phyloP scores from a whole-genome alignment of 2,888 invertebrate species.

The Furcula furcula region DNA sequence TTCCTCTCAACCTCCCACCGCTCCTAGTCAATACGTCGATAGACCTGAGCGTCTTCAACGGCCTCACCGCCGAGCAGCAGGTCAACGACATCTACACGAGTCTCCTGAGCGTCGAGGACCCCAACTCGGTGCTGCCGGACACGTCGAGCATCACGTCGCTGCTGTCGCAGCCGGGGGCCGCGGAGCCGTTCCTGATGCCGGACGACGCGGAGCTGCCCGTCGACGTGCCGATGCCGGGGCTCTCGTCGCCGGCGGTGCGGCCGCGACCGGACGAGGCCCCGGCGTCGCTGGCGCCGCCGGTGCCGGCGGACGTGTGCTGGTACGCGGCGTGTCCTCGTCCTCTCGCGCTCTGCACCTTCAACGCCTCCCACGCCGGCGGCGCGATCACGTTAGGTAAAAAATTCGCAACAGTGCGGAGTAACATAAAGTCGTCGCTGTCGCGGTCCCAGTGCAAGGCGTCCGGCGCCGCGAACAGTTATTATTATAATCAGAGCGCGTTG shows the following conservation, averaged over 20 bases:
- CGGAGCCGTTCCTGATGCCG: slow-evolving; percentile 53
- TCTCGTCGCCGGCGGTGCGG: slow-evolving; percentile 36
- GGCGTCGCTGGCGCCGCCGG: slow-evolving; percentile 49
- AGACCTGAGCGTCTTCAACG: slow-evolving; percentile 61
- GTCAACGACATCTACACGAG: slow-evolving; percentile 69
- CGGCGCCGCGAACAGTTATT: slow-evolving; percentile 55
- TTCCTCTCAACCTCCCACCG: slow-evolving; percentile 48
- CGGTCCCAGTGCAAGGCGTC: slow-evolving; percentile 61
- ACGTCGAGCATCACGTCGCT: slow-evolving; percentile 61
- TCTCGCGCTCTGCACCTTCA: slow-evolving; percentile 80
- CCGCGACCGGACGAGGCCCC: slow-evolving; percentile 34
- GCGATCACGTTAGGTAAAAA: slow-evolving; percentile 78
- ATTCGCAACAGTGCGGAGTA: slow-evolving; percentile 73
- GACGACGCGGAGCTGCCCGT: slow-evolving; percentile 52
- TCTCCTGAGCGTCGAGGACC: slow-evolving; percentile 60
- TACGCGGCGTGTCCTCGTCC: slow-evolving; percentile 83
- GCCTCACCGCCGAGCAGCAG: slow-evolving; percentile 64
- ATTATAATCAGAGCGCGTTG: slow-evolving; percentile 58
- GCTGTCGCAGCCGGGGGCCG: slow-evolving; percentile 55
- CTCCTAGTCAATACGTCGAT: slow-evolving; percentile 62
- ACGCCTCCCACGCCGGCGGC: slow-evolving; percentile 80
- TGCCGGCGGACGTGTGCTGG: slow-evolving; percentile 67
- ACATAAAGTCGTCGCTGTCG: slow-evolving; percentile 71
- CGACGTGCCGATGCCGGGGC: slow-evolving; percentile 47
- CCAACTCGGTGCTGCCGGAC: slow-evolving; percentile 58